Base-by-base conservation (phyloP, 2,888 invertebrate species). In the Lysandra bellargus region DNA sequence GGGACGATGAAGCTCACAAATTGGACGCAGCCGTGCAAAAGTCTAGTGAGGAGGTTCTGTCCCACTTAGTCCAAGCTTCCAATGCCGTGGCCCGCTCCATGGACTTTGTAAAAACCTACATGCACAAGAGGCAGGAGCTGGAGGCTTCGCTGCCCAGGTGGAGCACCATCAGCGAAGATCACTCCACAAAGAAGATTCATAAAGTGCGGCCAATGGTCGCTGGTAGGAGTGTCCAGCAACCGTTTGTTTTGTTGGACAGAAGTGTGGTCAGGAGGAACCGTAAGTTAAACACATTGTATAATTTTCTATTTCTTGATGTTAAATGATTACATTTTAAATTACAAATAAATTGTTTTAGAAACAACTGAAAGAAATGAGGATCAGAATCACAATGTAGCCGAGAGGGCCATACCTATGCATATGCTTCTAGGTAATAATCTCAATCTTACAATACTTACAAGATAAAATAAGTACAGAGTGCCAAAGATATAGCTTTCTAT, bases 201-300 rank as follows among this genome's bases (percentile, higher is more conserved):
- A 83, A 90, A 79, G 94, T 94, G 2, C 90, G 89, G 1, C 94
- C 94, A 0, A 84, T 90, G 85, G 86, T 92, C 64, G 93, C 91
- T 0, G 94, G 94, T 0, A 89, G 89, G 81, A 89, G 90, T 0
- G 90, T 93, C 81, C 94, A 94, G 82, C 94, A 94, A 82, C 94
- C 94, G 0, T 92, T 93, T 0, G 93, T 94, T 0, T 86, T 92
- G 3, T 85, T 94, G 2, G 92, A 89, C 77, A 87, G 93, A 80
- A 88, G 91, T 44, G 80, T 90, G 17, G 79, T 91, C 1, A 85
- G 87, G n/a, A 89, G 86, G 81, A 87, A 84, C 82, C 79, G 77
- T 80, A 61, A 75, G 74, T 75, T 30, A 7, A 33, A 14, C 49
- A 30, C 1, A 33, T 4, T 53, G 30, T 12, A 49, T 2, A 12